A percentile compares a stretch with the other conserved stretches of the same genome.
phyloP scores from a whole-genome alignment of 2,113 vertebrate species.

The Neodon shergylaensis region DNA sequence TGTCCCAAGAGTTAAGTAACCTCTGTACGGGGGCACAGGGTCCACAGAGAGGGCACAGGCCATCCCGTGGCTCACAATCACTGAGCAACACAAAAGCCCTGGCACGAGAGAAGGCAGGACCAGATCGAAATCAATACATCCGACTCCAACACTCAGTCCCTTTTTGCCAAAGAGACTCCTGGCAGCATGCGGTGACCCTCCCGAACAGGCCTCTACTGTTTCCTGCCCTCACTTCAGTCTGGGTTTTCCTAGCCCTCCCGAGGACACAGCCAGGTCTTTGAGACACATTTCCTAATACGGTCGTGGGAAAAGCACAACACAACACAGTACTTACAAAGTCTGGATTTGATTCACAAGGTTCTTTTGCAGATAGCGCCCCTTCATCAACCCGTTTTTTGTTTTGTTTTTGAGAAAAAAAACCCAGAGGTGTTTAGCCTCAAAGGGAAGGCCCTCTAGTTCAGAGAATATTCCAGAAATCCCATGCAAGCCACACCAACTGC shows the following conservation, averaged over 20 bases:
- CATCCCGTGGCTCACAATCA: not conserved
- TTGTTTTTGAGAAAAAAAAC: not conserved
- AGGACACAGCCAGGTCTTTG: not conserved
- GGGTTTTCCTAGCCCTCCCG: not conserved
- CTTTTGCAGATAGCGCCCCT: not conserved
- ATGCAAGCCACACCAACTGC: not conserved
- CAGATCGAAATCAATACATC: not conserved
- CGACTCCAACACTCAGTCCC: not conserved
- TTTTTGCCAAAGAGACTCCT: not conserved
- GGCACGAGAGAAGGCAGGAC: not conserved
- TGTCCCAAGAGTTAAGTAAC: not conserved
- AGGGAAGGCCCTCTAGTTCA: not conserved
- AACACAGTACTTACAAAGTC: not conserved
- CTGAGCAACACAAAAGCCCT: not conserved
- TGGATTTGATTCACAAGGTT: conserved; percentile 21
- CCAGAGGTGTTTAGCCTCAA: not conserved
- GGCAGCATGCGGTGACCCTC: not conserved
- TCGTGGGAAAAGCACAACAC: not conserved
- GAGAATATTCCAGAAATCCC: not conserved
- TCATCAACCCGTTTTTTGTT: not conserved
- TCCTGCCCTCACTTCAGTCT: not conserved
- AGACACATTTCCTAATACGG: not conserved
- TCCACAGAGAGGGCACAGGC: not conserved
- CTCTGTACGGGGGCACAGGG: not conserved
- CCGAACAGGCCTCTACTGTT: not conserved